These are phyloP conservation scores for Drosophila recens DNA, from an alignment of 2,888 invertebrate genomes.

Conservation along the genomic window DNA sequence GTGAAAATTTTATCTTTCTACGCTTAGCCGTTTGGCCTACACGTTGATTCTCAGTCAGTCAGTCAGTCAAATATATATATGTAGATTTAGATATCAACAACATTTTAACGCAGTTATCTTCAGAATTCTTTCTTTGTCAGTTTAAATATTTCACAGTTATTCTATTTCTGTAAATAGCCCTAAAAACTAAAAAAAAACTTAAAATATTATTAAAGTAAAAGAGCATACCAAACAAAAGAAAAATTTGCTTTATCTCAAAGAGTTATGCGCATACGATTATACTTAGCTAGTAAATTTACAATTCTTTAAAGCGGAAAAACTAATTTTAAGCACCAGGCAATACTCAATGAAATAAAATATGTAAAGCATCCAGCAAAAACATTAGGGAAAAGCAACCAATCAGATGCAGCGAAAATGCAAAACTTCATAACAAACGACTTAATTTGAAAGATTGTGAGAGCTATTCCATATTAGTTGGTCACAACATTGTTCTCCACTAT, in stretches of 20 bases:
- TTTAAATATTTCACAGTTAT: no score
- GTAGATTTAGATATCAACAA: no score
- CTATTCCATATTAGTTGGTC: conserved; percentile 1
- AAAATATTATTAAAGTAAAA: no score
- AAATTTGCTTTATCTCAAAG: not conserved
- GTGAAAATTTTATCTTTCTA: no score
- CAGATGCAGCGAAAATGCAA: conserved; percentile 8
- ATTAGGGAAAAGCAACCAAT: conserved; percentile 5
- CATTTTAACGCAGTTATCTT: no score
- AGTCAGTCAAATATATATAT: no score
- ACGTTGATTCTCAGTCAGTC: no score
- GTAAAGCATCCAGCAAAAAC: not conserved
- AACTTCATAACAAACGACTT: conserved; percentile 16
- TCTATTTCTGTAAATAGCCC: no score
- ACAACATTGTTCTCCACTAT: not conserved
- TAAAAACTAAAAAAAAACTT: no score
- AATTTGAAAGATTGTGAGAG: conserved; percentile 3
- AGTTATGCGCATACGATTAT: not conserved
- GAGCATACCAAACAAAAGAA: not conserved
- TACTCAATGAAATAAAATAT: conserved; percentile 16
- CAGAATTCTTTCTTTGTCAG: no score
- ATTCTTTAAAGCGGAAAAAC: not conserved
- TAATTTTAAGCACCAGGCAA: conserved; percentile 6
- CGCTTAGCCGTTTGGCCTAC: no score
- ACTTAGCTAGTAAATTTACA: not conserved